Conservation (phyloP, 2,113 vertebrate species). For the Aphyosemion australe region DNA sequence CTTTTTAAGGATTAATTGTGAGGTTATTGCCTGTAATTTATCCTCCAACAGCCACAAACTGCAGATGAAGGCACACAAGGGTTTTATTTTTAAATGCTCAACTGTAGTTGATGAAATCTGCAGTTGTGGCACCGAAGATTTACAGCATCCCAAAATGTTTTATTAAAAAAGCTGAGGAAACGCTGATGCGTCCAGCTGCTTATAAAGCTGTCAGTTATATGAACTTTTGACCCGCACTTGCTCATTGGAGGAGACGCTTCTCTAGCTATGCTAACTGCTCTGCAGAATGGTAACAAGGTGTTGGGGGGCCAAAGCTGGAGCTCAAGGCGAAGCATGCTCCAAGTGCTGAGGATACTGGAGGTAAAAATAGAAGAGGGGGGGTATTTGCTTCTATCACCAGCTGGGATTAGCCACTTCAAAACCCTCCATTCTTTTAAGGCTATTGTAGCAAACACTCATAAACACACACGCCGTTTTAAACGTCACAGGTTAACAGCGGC, state of each 20-base stretch:
- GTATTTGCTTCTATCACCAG: slow-evolving; percentile 50
- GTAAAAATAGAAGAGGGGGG: slow-evolving; percentile 65
- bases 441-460: slow-evolving; percentile 24
- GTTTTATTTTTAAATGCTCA: too few species aligned
- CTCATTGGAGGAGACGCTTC: slow-evolving; percentile 31
- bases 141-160: not conserved
- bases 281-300: slow-evolving; percentile 74
- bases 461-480: slow-evolving; percentile 10
- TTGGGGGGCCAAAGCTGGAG: slow-evolving; percentile 42
- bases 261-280: slow-evolving; percentile 58
- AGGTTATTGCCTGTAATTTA: slow-evolving; percentile 12
- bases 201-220: slow-evolving; percentile 7
- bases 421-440: slow-evolving; percentile 43
- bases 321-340: slow-evolving; percentile 39
- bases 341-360: slow-evolving; percentile 61
- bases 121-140: not conserved
- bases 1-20: too few species aligned
- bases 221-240: slow-evolving; percentile 27
- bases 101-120: not conserved
- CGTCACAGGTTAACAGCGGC: too few species aligned
- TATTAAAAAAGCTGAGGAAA: slow-evolving; percentile 9
- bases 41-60: slow-evolving; percentile 33
- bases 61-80: slow-evolving; percentile 23
- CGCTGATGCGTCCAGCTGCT: slow-evolving; percentile 5
- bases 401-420: slow-evolving; percentile 59